These are phyloP conservation scores for Podilymbus podiceps DNA, from an alignment of 2,113 vertebrate genomes.

Conservation along the genomic window DNA sequence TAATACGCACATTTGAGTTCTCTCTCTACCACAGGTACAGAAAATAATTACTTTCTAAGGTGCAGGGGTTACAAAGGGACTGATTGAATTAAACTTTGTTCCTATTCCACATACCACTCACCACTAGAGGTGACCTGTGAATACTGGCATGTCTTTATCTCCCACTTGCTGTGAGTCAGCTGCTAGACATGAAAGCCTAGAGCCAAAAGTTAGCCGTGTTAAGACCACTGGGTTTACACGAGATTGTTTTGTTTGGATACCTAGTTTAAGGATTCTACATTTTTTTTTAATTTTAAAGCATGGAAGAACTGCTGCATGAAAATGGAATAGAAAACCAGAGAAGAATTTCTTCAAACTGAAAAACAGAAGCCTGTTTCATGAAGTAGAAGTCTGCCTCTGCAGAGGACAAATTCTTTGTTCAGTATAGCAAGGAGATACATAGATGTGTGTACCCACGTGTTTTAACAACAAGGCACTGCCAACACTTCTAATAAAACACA, in stretches of 20 bases:
- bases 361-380: not conserved
- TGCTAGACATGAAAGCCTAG: slow-evolving; percentile 26
- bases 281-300: slow-evolving; percentile 12
- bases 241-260: slow-evolving; percentile 54
- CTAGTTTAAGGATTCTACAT: not conserved
- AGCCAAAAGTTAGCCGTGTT: slow-evolving; percentile 34
- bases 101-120: slow-evolving; percentile 35
- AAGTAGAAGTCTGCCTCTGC: not conserved
- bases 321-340: not conserved
- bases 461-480: not conserved
- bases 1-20: not conserved
- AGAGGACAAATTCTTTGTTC: not conserved
- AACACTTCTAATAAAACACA: not conserved
- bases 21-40: not conserved
- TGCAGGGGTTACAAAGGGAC: not conserved
- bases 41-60: not conserved
- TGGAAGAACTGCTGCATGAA: not conserved
- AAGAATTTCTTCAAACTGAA: not conserved
- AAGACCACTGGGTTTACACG: slow-evolving; percentile 58
- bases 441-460: not conserved
- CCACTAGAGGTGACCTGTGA: slow-evolving; percentile 29
- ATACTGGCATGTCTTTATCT: slow-evolving; percentile 51
- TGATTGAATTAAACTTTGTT: slow-evolving; percentile 13
- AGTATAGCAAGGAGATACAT: not conserved
- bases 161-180: slow-evolving; percentile 44